Evolutionary conservation across 2,113 vertebrate species (phyloP).

Genomic region (Chiloscyllium plagiosum): DNA sequence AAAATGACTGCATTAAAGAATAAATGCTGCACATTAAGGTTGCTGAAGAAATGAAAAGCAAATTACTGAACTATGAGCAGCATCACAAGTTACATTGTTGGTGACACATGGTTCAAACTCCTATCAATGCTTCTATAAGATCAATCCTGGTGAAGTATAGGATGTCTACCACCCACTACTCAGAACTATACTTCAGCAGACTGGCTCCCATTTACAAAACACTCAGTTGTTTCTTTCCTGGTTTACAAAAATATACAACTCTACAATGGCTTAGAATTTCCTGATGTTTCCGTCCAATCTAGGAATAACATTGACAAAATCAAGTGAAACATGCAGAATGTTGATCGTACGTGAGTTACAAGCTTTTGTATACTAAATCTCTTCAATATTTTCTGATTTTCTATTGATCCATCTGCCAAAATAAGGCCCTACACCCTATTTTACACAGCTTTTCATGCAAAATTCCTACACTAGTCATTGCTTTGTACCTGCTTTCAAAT

Average conservation of each 20-base stretch:
- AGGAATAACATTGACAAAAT: neutral
- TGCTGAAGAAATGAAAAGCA: neutral
- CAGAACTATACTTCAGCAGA: neutral
- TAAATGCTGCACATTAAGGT: neutral
- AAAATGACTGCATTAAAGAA: neutral
- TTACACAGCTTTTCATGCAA: neutral
- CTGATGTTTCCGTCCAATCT: neutral
- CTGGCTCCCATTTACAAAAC: neutral
- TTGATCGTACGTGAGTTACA: neutral
- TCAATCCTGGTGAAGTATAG: neutral
- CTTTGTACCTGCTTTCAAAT: neutral
- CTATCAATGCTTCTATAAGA: neutral
- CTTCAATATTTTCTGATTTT: neutral
- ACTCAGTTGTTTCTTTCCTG: neutral
- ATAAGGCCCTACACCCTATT: neutral
- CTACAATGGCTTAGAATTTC: neutral
- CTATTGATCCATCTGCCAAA: neutral
- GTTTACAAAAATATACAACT: neutral
- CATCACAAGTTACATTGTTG: neutral
- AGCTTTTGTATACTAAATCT: neutral
- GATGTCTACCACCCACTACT: neutral
- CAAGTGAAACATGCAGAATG: neutral
- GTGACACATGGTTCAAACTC: neutral
- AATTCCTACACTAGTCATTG: neutral
- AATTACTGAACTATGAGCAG: neutral